Evolutionary conservation across 2,888 invertebrate genomes (phyloP).

Genomic region (Urechis unicinctus): DNA sequence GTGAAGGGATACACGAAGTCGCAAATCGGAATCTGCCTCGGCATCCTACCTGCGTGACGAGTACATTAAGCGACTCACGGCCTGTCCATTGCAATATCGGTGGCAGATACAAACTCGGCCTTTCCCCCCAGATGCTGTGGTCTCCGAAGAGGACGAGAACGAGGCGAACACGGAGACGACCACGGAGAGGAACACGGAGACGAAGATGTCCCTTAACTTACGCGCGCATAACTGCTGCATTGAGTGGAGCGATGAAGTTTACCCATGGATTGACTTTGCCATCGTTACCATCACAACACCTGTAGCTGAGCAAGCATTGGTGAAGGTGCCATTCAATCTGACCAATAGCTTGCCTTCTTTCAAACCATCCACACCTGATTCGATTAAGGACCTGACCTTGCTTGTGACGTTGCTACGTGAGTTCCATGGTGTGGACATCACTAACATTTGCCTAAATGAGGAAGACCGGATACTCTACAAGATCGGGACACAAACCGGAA

Average conservation of each 20-base stretch:
- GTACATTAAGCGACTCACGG: neutral
- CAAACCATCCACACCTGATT: neutral
- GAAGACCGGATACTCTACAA: neutral
- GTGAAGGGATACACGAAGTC: neutral
- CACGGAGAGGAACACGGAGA: neutral
- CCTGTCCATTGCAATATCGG: constrained; percentile 1
- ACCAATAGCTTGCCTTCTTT: constrained; percentile 9
- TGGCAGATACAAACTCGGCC: constrained; percentile 1
- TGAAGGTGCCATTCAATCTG: constrained; percentile 7
- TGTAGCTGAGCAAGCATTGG: constrained; percentile 4
- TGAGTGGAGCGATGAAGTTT: neutral
- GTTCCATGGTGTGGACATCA: constrained; percentile 5
- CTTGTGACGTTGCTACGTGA: constrained; percentile 2
- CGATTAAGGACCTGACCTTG: constrained; percentile 11
- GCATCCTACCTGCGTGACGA: neutral
- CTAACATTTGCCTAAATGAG: neutral
- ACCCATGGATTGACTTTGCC: constrained; percentile 16
- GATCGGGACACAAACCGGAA: constrained; percentile 13
- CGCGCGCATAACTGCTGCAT: neutral
- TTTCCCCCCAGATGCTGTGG: too few species aligned
- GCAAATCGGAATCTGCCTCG: too few species aligned
- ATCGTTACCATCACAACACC: constrained; percentile 11
- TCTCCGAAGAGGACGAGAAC: too few species aligned
- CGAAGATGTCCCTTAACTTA: neutral
- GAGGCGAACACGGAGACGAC: neutral